Evolutionary conservation across 2,888 invertebrate genomes (phyloP).

Genomic region (Cephus runcator): DNA sequence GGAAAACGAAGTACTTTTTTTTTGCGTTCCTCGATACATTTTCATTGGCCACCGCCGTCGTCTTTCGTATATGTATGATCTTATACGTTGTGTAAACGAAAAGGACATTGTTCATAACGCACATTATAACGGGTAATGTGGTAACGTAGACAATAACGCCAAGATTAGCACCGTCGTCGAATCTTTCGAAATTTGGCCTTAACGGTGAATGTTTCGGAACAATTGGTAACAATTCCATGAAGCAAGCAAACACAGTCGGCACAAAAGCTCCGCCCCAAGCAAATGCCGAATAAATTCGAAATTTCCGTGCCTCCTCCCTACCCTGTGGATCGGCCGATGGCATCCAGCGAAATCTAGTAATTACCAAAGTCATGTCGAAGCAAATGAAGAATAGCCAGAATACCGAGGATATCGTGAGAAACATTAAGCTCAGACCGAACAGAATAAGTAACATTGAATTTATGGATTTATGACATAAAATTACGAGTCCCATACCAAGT

Average conservation of each 20-base stretch:
- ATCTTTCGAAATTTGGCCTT: constrained; percentile 45
- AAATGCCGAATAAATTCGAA: constrained; percentile 33
- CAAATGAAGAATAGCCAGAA: constrained; percentile 55
- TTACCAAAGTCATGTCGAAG: constrained; percentile 51
- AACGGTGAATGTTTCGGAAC: constrained; percentile 39
- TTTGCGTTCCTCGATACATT: constrained; percentile 35
- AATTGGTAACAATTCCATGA: constrained; percentile 45
- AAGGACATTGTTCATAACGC: constrained; percentile 35
- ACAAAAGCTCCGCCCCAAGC: constrained; percentile 36
- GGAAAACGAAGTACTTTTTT: constrained; percentile 42
- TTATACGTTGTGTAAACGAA: constrained; percentile 47
- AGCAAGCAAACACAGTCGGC: constrained; percentile 35
- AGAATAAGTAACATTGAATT: constrained; percentile 23
- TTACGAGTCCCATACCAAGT: constrained; percentile 36
- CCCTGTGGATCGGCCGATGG: constrained; percentile 33
- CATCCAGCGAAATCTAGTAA: constrained; percentile 51
- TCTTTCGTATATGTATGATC: constrained; percentile 39
- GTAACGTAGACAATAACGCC: constrained; percentile 25
- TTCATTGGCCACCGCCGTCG: constrained; percentile 30
- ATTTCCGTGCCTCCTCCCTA: constrained; percentile 44
- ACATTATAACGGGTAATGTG: constrained; percentile 35
- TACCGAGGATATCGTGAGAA: constrained; percentile 41
- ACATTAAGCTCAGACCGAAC: constrained; percentile 44
- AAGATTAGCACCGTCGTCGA: constrained; percentile 20
- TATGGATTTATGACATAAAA: constrained; percentile 41